Conservation (phyloP, 2,113 vertebrate genomes). For the Phaetusa simplex region DNA sequence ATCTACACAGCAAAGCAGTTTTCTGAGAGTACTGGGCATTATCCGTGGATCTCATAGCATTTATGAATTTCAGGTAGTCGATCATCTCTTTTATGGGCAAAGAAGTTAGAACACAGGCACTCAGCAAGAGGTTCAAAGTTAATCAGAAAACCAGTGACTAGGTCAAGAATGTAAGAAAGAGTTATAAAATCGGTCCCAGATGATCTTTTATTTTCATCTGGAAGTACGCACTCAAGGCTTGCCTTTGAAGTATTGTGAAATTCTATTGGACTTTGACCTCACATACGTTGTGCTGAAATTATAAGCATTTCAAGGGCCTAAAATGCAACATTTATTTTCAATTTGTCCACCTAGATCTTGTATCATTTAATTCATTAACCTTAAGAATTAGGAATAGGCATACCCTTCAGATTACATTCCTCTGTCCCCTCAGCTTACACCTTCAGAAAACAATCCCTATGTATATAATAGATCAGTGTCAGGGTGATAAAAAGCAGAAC, state of each 20-base stretch:
- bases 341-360: background rate
- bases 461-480: background rate
- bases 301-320: background rate
- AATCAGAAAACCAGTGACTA: background rate
- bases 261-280: background rate
- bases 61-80: background rate
- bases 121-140: background rate
- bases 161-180: background rate
- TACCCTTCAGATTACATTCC: background rate
- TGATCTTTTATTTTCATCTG: background rate
- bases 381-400: background rate
- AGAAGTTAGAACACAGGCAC: background rate
- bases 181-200: background rate
- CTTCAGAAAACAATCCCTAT: background rate
- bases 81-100: background rate
- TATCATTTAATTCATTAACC: background rate
- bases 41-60: background rate
- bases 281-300: background rate
- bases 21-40: background rate
- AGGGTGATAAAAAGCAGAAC: background rate
- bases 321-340: background rate
- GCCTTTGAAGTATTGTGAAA: background rate
- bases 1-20: background rate
- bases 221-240: background rate
- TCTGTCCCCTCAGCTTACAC: background rate